phyloP scores from a whole-genome alignment of 2,797 vertebrate genomes.

The Syncerus caffer region DNA sequence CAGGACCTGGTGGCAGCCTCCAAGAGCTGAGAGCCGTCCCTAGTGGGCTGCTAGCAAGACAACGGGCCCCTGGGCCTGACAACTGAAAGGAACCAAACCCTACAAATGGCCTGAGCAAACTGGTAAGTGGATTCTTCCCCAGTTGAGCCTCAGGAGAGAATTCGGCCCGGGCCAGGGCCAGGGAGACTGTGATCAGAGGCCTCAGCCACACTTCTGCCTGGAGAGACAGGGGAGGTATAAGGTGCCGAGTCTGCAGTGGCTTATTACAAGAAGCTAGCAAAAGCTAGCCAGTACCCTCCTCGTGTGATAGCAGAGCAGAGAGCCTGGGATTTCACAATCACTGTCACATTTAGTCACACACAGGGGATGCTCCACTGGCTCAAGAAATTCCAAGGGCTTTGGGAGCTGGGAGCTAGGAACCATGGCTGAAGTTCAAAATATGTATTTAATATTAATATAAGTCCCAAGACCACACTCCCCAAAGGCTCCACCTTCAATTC shows the following conservation, averaged over 20 bases:
- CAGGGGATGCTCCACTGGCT: not conserved
- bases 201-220: not conserved
- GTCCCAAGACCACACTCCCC: not conserved
- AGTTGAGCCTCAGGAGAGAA: not conserved
- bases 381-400: not conserved
- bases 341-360: not conserved
- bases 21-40: not conserved
- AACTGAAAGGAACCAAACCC: not conserved
- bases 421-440: not conserved
- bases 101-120: not conserved
- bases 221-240: not conserved
- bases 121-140: not conserved
- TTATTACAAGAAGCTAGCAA: not conserved
- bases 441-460: not conserved
- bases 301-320: fast-evolving
- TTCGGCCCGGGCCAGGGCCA: not conserved
- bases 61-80: not conserved
- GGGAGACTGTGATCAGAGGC: not conserved
- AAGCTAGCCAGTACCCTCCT: not conserved
- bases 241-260: not conserved
- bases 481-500: not conserved
- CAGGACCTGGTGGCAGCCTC: not conserved
- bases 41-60: not conserved
- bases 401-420: not conserved
- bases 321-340: not conserved